phyloP scores from a whole-genome alignment of 2,888 invertebrate genomes.

The Microdon myrmicae region DNA sequence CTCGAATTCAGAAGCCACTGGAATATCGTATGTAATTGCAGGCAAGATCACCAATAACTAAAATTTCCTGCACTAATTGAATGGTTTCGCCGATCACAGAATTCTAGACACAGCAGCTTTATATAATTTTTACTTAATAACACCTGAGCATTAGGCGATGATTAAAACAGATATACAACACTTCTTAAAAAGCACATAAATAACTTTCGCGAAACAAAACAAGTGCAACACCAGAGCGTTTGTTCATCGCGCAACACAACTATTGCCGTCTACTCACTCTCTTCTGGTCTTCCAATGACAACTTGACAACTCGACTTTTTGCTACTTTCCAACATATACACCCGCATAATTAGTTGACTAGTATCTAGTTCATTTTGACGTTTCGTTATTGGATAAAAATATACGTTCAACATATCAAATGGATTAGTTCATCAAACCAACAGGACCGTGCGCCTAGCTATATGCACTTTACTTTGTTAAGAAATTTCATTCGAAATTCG shows the following conservation, averaged over 20 bases:
- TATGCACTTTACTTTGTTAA: too few relatives aligned
- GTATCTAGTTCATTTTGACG: too few relatives aligned
- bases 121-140: constrained; percentile 24
- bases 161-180: constrained; percentile 8
- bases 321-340: constrained; percentile 22
- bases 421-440: too few relatives aligned
- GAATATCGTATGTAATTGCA: constrained; percentile 32
- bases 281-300: constrained; percentile 23
- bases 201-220: constrained; percentile 17
- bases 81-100: not conserved
- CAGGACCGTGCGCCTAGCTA: too few relatives aligned
- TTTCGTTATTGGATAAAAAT: too few relatives aligned
- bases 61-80: not conserved
- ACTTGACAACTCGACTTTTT: constrained; percentile 50
- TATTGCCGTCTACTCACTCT: constrained; percentile 11
- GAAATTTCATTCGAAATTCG: too few relatives aligned
- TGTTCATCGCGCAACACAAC: constrained; percentile 8
- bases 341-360: too few relatives aligned
- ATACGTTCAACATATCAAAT: too few relatives aligned
- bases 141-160: too few relatives aligned
- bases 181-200: constrained; percentile 2
- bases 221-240: constrained; percentile 16
- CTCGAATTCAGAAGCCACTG: constrained; percentile 43
- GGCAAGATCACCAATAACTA: constrained; percentile 20
- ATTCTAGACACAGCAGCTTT: not conserved